phyloP scores from a whole-genome alignment of 2,888 invertebrate genomes.

The Temnothorax ravouxi region DNA sequence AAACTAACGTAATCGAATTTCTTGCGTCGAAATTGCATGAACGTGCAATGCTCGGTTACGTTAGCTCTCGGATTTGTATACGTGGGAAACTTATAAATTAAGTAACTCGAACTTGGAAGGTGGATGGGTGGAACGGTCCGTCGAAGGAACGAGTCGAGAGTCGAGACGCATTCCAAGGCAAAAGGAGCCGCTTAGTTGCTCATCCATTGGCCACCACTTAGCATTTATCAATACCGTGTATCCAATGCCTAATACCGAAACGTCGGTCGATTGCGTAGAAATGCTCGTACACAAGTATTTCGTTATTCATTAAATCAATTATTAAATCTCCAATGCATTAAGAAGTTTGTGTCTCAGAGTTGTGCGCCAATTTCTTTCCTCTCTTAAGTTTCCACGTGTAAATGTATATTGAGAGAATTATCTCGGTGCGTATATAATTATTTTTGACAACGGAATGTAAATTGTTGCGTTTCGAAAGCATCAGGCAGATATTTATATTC shows the following conservation, averaged over 20 bases:
- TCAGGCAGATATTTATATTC: background rate
- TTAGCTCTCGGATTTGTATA: conserved; percentile 42
- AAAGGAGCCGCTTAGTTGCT: conserved; percentile 58
- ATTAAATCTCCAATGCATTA: background rate
- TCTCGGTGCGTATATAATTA: background rate
- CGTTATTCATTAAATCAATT: conserved; percentile 6
- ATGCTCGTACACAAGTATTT: conserved; percentile 41
- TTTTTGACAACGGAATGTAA: background rate
- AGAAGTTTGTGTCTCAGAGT: background rate
- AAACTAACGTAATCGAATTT: conserved; percentile 9
- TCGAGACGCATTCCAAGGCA: conserved; percentile 69
- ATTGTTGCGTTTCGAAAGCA: background rate
- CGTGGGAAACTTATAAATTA: conserved; percentile 57
- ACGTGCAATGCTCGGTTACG: background rate
- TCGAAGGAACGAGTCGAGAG: conserved; percentile 62
- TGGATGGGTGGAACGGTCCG: conserved; percentile 19
- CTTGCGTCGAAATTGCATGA: conserved; percentile 22
- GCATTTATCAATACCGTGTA: conserved; percentile 76
- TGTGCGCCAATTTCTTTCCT: background rate
- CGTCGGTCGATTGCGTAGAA: conserved; percentile 31
- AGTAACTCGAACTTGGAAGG: conserved; percentile 33
- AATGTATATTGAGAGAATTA: background rate
- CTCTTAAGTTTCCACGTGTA: background rate
- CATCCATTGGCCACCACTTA: conserved; percentile 74
- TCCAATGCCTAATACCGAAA: conserved; percentile 51